These are phyloP conservation scores for Brachionus asplanchnoidis DNA, from an alignment of 1,140 invertebrate genomes.

Conservation along the genomic window DNA sequence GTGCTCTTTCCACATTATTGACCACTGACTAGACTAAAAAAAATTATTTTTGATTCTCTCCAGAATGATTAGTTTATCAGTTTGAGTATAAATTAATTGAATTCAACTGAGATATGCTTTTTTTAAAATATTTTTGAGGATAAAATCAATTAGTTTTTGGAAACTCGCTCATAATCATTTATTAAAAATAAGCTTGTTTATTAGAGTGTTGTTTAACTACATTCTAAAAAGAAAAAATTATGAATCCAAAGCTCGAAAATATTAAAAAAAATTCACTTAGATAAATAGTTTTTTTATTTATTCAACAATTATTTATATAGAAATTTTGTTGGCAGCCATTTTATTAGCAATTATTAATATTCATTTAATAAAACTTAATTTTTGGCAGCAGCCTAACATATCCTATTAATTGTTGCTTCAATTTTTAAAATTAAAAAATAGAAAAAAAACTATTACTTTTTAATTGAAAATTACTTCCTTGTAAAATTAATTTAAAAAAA, in stretches of 20 bases:
- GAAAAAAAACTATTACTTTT: not conserved
- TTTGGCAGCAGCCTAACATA: no score
- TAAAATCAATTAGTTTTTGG: not conserved
- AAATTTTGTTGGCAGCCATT: no score
- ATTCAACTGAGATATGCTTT: not conserved
- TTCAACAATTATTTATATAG: no score
- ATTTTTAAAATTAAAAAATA: not conserved
- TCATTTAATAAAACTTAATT: no score
- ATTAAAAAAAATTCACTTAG: no score
- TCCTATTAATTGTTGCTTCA: not conserved
- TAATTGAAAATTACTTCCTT: not conserved
- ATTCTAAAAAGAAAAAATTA: not conserved
- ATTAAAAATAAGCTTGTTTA: not conserved
- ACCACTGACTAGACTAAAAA: not conserved
- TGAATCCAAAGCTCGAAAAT: no score
- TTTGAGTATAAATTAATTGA: not conserved
- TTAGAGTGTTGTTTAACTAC: not conserved
- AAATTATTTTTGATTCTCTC: not conserved
- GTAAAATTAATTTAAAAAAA: not conserved
- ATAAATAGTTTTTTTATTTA: no score
- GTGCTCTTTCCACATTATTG: not conserved
- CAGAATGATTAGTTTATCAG: not conserved
- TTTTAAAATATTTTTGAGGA: not conserved
- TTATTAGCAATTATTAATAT: no score
- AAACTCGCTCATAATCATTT: not conserved